Base-by-base conservation (phyloP, 2,888 invertebrate genomes). In the Scelioninae gen. 1 region DNA sequence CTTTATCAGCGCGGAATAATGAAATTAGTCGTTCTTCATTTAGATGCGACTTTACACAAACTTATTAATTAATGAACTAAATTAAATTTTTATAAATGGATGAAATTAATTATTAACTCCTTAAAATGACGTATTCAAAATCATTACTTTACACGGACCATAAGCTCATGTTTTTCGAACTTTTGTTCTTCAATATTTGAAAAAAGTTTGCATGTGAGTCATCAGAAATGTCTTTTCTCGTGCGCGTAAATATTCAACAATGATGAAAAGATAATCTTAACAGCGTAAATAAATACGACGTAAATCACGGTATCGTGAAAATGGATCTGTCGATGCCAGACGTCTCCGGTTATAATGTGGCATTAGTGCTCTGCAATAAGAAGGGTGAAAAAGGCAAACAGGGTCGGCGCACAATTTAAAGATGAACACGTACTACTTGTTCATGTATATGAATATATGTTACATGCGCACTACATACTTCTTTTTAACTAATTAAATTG, bases 291-390 rank as follows among this genome's bases (percentile, higher is more conserved):
- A 75, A 63, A 75, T 66, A 58, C 56, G 23, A 65, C 49, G 58
- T 62, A 60, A 62, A 68, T 77, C 49, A 77, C 13, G 40, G 40
- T 56, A 71, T 51, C 63, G 49, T 13, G 56, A 65, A 65, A 66
- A 65, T 49, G 56, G 47, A 69, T 71, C 71, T 56, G 65, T 60
- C 65, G 58, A 65, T 65, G 43, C 78, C 72, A 79, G 78, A 72
- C 72, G 60, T 72, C 63, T 69, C 58, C 34, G 72, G 56, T 79
- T 79, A n/a, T n/a, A 79, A 79, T 72, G 72, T 79, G 66, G 72
- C 66, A 79, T 58, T 72, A 71, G 69, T 23, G 66, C 29, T 34
- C 34, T 45, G 65, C 65, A 65, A 69, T 76, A 66, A 76, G 34
- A 47, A 76, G 82, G 71, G 71, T 76, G 66, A 76, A 76, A 65